Base-by-base conservation (phyloP, 2,888 invertebrate genomes). In the Drosophila paracracens region DNA sequence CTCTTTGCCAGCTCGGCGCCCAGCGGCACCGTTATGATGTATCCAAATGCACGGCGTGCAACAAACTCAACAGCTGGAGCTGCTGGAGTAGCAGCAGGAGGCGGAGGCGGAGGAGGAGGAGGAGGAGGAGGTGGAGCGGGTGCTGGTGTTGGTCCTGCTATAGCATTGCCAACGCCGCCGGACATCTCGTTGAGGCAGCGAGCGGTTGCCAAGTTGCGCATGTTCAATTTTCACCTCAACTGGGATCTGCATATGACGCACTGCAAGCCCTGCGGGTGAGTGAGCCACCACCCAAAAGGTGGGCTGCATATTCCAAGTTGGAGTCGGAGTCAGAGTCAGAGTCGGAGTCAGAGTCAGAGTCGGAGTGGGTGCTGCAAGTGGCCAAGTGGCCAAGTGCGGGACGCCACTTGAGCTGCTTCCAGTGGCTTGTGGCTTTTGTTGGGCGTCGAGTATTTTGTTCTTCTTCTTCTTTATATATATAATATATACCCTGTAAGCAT, bases 241-340 rank as follows among this genome's bases (percentile, higher is more conserved):
- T 93, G 93, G 93, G 93, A 93, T 85, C 90, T 93, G 69, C 93
- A 93, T 77, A 93, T 93, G 93, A 93, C 92, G 88, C 93, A 93
- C 77, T 93, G 93, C 88, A 93, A 93, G 69, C 93, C 93, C 58
- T 93, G 93, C 82, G 93, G 93, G 93, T 93, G 83, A 92, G 93
- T 92, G n/a, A 27, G 27, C 18, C 27, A 51, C 51, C 51, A 18
- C 5, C 27, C 50, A 52, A 29, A 33, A 52, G 13, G n/a, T n/a
- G n/a, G 31, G n/a, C 53, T 33, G 56, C 57, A 21, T 43, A 25
- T 35, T 40, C 29, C 10, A 21, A 27, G 50, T 50, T n/a, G n/a
- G 40, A 38, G 16, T 13, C 29, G 46, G 13, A 53, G 57, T 64
- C 43, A 31, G 18, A 35, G 48, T 27, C 53, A 57, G 31, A 66